Base-by-base conservation (phyloP, 2,888 invertebrate species). In the Metellina segmentata region DNA sequence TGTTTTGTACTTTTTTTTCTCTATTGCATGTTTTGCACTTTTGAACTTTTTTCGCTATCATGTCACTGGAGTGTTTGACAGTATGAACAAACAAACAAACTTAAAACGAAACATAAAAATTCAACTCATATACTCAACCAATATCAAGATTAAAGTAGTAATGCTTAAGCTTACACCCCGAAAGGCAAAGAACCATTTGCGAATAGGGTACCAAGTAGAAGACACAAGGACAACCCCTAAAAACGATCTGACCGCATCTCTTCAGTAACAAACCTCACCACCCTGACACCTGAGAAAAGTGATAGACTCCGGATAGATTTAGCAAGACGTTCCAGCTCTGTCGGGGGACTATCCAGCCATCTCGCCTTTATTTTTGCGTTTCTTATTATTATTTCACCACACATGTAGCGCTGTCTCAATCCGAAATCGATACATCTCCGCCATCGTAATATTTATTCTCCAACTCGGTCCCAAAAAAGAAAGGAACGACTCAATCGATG, bases 361-460 rank as follows among this genome's bases (percentile, higher is more conserved):
- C 34, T 1, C 34, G 9, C 9, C 61, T 61, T 61, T 61, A 61
- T 61, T 61, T 61, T 16, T 61, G 61, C 9, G 13, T 34, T 61
- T 9, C 61, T 9, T 16, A 8, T 9, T 9, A 61, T 61, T 8
- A 7, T 48, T 75, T 48, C 48, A 13, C 20, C 19, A n/a, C 19
- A 75, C 48, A 20, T 51, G 19, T 72, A 51, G 72, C 82, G 82
- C 70, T 51, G 51, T 77, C 51, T 51, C 9, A 8, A 82, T 52
- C 20, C n/a, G n/a, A 52, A 72, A 72, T 82, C 82, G 71, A 71
- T 82, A 72, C 51, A 70, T n/a, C 72, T 9, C 75, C 69, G 69
- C 81, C 48, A 70, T 81, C 81, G 48, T 48, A 51, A 82, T 69
- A 81, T 34, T 81, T 81, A 69, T 81, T 81, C 69, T 70, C 16